These are phyloP conservation scores for Nerophis lumbriciformis DNA, from an alignment of 2,113 vertebrate genomes.

Conservation along the genomic window DNA sequence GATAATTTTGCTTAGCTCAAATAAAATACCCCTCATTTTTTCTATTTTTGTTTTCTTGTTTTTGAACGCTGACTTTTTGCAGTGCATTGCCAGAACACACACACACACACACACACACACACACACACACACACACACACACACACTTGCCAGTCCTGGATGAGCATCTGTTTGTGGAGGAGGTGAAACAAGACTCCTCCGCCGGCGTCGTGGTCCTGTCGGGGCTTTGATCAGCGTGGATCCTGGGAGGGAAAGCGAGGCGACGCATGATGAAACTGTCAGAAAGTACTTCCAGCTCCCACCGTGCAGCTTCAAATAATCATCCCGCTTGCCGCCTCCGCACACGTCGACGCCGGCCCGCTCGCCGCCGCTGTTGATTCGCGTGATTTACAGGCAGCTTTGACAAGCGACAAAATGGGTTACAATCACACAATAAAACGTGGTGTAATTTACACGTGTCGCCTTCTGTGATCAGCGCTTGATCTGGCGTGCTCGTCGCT, in stretches of 20 bases:
- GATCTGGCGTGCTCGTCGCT: constrained; percentile 7
- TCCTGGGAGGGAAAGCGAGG: constrained; percentile 66
- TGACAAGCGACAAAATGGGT: constrained; percentile 55
- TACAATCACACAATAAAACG: constrained; percentile 48
- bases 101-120: too few relatives aligned
- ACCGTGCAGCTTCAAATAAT: constrained; percentile 71
- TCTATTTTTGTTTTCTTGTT: too few relatives aligned
- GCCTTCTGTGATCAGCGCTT: constrained; percentile 37
- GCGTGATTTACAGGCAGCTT: constrained; percentile 49
- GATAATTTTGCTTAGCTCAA: too few relatives aligned
- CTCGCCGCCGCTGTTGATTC: constrained; percentile 23
- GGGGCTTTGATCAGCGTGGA: constrained; percentile 77
- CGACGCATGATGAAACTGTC: constrained; percentile 77
- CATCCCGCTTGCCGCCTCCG: constrained; percentile 52
- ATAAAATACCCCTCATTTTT: too few relatives aligned
- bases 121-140: neutral
- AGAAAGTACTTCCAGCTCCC: constrained; percentile 71
- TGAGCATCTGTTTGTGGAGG: constrained; percentile 48
- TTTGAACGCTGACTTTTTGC: too few relatives aligned
- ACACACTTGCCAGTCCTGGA: too few relatives aligned
- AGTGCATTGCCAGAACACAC: too few relatives aligned
- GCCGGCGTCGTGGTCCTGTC: constrained; percentile 63
- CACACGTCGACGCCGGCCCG: constrained; percentile 33
- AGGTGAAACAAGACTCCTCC: constrained; percentile 62
- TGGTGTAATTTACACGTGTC: constrained; percentile 54